Percentiles rank a stretch among this genome's conserved stretches.
These are phyloP conservation scores for Dendrocopos noguchii DNA, from an alignment of 2,113 vertebrate genomes.

Conservation along the genomic window DNA sequence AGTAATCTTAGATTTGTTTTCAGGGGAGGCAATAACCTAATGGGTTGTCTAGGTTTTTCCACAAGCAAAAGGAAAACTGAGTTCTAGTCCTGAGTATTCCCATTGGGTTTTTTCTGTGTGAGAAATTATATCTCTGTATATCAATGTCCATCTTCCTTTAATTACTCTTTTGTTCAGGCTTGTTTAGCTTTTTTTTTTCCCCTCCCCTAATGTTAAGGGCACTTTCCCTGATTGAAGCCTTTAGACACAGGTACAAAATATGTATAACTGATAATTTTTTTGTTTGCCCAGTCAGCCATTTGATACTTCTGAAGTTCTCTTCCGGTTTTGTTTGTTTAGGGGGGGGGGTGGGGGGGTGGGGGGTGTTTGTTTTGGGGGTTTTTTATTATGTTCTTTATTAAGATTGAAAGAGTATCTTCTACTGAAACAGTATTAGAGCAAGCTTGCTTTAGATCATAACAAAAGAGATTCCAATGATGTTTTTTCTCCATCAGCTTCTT, in stretches of 20 bases:
- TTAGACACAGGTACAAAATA: neutral
- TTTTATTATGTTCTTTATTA: neutral
- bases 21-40: neutral
- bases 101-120: neutral
- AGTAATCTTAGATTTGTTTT: slow-evolving; percentile 3
- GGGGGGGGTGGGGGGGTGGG: no score
- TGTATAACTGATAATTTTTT: neutral
- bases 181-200: neutral
- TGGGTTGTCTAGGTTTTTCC: neutral
- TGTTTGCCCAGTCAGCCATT: neutral
- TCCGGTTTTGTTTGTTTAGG: neutral
- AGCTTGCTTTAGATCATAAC: neutral
- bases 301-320: neutral
- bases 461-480: neutral
- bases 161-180: neutral
- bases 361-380: neutral
- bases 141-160: neutral
- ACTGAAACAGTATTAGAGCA: neutral
- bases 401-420: neutral
- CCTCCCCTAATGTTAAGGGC: neutral
- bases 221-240: neutral
- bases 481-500: neutral
- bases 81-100: neutral
- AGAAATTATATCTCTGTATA: neutral
- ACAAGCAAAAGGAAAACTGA: neutral